Evolutionary conservation across 2,797 vertebrate species (phyloP).

Genomic region (Poecilia velifera): DNA sequence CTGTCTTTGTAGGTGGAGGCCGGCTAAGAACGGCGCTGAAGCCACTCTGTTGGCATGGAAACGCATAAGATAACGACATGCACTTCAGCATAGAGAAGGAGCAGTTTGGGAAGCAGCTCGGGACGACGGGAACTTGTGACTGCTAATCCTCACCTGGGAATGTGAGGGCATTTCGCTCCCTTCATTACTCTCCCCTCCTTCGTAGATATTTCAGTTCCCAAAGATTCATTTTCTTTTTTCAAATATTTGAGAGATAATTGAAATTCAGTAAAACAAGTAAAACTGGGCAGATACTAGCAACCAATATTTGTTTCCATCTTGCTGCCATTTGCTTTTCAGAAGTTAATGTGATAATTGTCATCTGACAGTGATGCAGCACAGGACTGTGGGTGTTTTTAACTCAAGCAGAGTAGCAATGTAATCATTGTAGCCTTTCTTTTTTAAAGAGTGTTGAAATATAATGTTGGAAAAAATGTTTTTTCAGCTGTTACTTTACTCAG

Average conservation of each 20-base stretch:
- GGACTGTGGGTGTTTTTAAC: background rate
- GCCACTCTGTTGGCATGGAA: background rate
- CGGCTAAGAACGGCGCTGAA: background rate
- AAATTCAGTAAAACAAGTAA: background rate
- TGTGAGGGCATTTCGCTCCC: conserved; percentile 32
- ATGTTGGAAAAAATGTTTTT: no score
- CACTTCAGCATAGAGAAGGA: background rate
- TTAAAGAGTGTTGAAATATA: no score
- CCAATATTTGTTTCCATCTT: background rate
- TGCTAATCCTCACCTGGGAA: conserved; percentile 75
- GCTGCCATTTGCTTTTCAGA: background rate
- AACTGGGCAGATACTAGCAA: background rate
- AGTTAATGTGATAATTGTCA: background rate
- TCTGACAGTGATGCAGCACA: background rate
- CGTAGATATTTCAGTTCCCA: background rate
- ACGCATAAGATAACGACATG: background rate
- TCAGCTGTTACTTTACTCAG: background rate
- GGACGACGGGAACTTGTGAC: conserved; percentile 70
- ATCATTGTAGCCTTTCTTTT: background rate
- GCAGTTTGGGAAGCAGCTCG: conserved; percentile 20
- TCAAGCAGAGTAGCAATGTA: background rate
- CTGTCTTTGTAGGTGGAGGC: background rate
- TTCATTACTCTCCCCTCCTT: conserved; percentile 20
- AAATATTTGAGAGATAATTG: background rate
- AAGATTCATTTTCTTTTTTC: background rate